Evolutionary conservation across 2,888 invertebrate genomes (phyloP), one percentile per base, ranked within the genome.

Genomic region (Nomada ferruginata): DNA sequence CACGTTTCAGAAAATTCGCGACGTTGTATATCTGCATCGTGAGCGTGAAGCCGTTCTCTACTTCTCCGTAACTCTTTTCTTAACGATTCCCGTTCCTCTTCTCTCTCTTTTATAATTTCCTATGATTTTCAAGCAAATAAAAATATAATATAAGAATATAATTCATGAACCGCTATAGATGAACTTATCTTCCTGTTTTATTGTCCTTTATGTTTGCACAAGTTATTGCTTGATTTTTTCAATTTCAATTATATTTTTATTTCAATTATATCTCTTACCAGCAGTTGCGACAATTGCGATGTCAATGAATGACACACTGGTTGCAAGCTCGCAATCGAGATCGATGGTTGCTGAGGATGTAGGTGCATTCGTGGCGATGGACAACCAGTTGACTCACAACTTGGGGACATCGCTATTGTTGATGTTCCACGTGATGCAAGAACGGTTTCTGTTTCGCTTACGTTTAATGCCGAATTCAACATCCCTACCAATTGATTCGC

Each of bases 51-150:
- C 90, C 96, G 96, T 93, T 97, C 97, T 88, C 96, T 95, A 84
- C 96, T 95, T 91, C 95, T 95, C 90, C 96, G 96, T 90, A 97
- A 94, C 92, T 97, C 97, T 87, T 96, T 95, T 55, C 97, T 95
- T 90, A 97, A 94, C 89, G 95, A 95, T 90, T 96, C 96, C 76
- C 96, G 94, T 92, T 97, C 97, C 90, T 96, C 96, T 92, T 97
- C 97, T 88, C 96, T 95, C 90, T 96, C 96, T 93, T 96, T 96
- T 80, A 97, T 95, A 90, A 96, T 95, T 93, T 96, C 96, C 97
- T 97, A 90, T 9, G 93, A 87, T 83, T 68, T 77, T 18, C 23
- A 60, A n/a, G 75, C 18, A 53, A 47, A 74, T 26, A 47, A 13
- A 44, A 44, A 18, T 20, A 20, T 65, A 42, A 10, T 13, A 20